Base-by-base conservation (phyloP, 2,888 invertebrate genomes). In the Drosophila quinaria region DNA sequence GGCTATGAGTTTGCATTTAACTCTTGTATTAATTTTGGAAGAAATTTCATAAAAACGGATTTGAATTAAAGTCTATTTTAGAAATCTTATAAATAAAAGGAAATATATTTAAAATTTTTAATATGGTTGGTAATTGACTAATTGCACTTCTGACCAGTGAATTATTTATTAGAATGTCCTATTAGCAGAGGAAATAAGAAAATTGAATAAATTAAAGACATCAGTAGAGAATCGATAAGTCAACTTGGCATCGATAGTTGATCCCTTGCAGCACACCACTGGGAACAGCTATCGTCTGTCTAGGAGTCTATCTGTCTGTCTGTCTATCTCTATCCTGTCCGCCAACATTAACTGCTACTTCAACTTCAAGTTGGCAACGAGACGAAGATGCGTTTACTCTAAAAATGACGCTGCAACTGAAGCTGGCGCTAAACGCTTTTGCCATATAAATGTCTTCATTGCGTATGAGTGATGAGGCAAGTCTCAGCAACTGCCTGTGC, bases 361-460 rank as follows among this genome's bases (percentile, higher is more conserved):
- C 49, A 46, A 33, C 62, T 41, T 15, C 62, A 68, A 59, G 44
- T 49, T 39, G 59, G 56, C 33, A 60, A 47, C 49, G 51, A 49
- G 49, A 35, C 52, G 59, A 70, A 67, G 65, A 64, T 80, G 64
- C 68, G 59, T 51, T 50, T 82, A 72, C 72, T 55, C 50, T 61
- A 41, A 19, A 47, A 59, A 66, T 13, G 35, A 35, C 0, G 31
- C 46, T 61, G 41, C 19, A 47, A 59, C 64, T 59, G 42, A 19
- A 42, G 61, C 66, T 61, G 90, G 87, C 87, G 84, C 81, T 77
- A 82, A 90, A 72, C 87, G 89, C 50, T 82, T 86, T 88, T 70
- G 90, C 87, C 84, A 84, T 86, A 86, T 89, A 86, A 87, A 86
- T 89, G 89, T 86, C 86, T 86, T 86, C 89, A 86, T 86, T 86